These are phyloP conservation scores for Anthopleura xanthogrammica DNA, from an alignment of 92 coral and sea anemone species.

Conservation along the genomic window DNA sequence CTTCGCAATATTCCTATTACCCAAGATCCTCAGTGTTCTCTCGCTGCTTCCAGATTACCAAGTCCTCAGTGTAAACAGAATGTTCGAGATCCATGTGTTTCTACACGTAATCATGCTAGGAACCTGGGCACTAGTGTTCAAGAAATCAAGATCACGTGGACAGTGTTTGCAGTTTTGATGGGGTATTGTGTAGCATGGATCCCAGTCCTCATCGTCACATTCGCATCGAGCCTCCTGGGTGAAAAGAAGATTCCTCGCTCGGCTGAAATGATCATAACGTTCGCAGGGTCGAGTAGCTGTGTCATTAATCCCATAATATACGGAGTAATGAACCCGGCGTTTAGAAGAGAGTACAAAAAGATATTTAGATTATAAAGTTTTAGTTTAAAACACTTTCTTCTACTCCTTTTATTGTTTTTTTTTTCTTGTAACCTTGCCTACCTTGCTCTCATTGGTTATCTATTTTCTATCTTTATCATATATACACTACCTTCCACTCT, in stretches of 20 bases:
- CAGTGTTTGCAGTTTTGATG: slow-evolving; percentile 22
- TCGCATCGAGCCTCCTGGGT: neutral
- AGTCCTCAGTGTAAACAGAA: neutral
- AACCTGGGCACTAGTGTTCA: slow-evolving; percentile 15
- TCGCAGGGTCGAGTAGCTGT: neutral
- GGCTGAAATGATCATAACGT: slow-evolving; percentile 6
- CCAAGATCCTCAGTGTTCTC: neutral
- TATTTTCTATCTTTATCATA: too few species aligned
- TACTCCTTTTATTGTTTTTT: too few species aligned
- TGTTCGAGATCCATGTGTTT: neutral
- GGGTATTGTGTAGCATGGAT: slow-evolving; percentile 16
- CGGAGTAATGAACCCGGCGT: slow-evolving; percentile 13
- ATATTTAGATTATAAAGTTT: neutral
- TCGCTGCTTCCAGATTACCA: neutral
- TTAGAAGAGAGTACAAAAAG: slow-evolving; percentile 18
- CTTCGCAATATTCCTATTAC: neutral
- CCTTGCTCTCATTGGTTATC: too few species aligned
- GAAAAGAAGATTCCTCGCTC: neutral
- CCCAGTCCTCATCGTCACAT: neutral
- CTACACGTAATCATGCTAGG: neutral
- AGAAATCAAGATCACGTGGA: slow-evolving; percentile 33
- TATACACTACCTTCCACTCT: too few species aligned
- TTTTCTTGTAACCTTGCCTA: too few species aligned
- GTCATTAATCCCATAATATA: slow-evolving; percentile 15
- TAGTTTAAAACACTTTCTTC: too few species aligned